Percentiles rank a stretch among this genome's conserved stretches.
phyloP scores from a whole-genome alignment of 2,113 vertebrate species.

The Sminthopsis crassicaudata region DNA sequence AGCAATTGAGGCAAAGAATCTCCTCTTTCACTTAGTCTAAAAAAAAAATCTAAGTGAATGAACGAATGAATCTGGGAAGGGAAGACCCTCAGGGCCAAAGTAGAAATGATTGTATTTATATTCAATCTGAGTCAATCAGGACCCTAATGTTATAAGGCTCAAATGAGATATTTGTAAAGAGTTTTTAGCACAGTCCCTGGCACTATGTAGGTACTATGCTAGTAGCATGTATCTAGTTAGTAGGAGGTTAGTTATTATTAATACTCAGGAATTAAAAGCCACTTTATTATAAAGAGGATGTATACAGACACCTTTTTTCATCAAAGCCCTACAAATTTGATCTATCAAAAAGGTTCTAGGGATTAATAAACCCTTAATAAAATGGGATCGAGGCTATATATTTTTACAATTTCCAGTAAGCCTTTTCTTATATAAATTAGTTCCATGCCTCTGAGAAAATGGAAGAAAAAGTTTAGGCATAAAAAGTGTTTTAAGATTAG shows the following conservation, averaged over 20 bases:
- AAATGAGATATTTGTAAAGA: too few species aligned
- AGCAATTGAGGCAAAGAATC: too few species aligned
- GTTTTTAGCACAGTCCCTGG: too few species aligned
- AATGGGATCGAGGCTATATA: background rate
- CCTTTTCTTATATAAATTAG: background rate
- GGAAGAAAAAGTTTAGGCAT: slow-evolving; percentile 10
- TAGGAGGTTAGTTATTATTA: background rate
- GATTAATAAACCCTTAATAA: background rate
- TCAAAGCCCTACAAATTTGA: background rate
- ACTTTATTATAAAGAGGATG: background rate
- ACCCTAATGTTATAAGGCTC: too few species aligned
- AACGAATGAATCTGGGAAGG: too few species aligned
- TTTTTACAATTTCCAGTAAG: background rate
- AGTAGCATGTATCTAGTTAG: too few species aligned
- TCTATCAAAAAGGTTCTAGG: background rate
- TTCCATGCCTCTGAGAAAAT: background rate
- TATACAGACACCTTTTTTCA: slow-evolving; percentile 12
- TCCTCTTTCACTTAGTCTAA: too few species aligned
- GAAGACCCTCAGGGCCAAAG: too few species aligned
- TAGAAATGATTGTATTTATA: too few species aligned
- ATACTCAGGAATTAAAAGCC: background rate
- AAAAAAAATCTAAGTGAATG: too few species aligned
- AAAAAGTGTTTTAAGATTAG: slow-evolving; percentile 41
- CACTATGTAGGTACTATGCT: too few species aligned
- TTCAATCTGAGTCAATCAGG: too few species aligned